Conservation (phyloP, 2,888 invertebrate genomes). For the Thecophora atra region DNA sequence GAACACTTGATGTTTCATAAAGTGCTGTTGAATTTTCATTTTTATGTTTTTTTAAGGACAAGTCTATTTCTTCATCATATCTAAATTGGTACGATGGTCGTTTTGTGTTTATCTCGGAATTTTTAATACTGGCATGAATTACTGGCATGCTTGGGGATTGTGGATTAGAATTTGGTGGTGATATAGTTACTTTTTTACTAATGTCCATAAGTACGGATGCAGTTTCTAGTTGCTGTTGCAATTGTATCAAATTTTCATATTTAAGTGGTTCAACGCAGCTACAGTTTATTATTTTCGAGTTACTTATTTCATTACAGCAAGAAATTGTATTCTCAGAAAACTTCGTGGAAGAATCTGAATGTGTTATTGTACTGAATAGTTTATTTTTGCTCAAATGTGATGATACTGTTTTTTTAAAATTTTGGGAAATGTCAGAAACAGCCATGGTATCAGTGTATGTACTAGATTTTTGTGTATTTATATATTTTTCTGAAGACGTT, state of each 20-base stretch:
- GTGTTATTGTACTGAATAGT: not conserved
- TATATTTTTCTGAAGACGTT: not conserved
- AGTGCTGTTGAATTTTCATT: conserved; percentile 41
- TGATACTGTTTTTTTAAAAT: not conserved
- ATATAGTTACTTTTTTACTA: conserved; percentile 65
- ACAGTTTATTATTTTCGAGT: not conserved
- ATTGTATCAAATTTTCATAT: conserved; percentile 54
- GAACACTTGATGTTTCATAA: conserved; percentile 11
- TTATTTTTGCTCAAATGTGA: not conserved
- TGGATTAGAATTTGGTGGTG: conserved; percentile 65
- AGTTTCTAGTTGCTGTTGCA: conserved; percentile 65
- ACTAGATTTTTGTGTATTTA: not conserved
- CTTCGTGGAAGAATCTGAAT: not conserved
- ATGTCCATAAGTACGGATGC: conserved; percentile 66
- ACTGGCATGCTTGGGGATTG: conserved; percentile 60
- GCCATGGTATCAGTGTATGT: not conserved
- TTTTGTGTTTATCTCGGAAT: conserved; percentile 66
- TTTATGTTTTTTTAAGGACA: conserved; percentile 55
- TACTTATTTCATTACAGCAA: not conserved
- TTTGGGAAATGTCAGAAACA: not conserved
- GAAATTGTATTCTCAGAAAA: not conserved
- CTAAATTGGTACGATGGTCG: conserved; percentile 58
- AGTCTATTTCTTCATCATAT: conserved; percentile 54
- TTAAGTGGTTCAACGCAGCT: conserved; percentile 31
- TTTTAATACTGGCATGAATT: conserved; percentile 63